Evolutionary conservation across 2,888 invertebrate genomes (phyloP).

Genomic region (Polydrusus tereticollis): DNA sequence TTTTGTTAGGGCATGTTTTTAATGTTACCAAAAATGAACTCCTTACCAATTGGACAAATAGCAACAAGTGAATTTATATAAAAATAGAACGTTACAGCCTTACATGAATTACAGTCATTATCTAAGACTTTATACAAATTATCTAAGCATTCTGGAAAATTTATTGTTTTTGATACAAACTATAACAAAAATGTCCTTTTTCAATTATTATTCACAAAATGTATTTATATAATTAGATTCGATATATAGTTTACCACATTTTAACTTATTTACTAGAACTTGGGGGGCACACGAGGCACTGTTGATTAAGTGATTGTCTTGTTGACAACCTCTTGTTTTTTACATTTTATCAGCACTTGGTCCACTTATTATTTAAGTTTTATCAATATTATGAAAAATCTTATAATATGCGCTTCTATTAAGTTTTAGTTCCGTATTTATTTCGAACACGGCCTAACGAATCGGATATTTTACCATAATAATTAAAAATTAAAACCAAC

Average conservation of each 20-base stretch:
- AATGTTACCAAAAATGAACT: no score
- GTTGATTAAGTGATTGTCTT: background rate
- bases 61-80: no score
- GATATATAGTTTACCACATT: background rate
- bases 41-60: no score
- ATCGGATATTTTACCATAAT: background rate
- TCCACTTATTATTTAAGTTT: conserved; percentile 1
- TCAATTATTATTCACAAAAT: no score
- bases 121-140: no score
- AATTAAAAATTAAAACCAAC: no score
- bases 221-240: background rate
- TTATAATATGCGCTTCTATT: background rate
- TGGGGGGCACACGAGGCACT: background rate
- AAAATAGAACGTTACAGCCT: no score
- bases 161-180: no score
- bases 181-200: no score
- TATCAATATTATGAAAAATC: conserved; percentile 2
- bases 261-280: background rate
- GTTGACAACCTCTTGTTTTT: background rate
- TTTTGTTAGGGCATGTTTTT: no score
- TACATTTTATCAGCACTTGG: conserved; percentile 5
- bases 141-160: no score
- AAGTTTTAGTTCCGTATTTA: background rate
- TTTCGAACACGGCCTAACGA: background rate
- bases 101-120: no score